Percentiles rank a stretch among this genome's conserved stretches.
Conservation (phyloP, 2,113 vertebrate genomes). For the Egretta garzetta region DNA sequence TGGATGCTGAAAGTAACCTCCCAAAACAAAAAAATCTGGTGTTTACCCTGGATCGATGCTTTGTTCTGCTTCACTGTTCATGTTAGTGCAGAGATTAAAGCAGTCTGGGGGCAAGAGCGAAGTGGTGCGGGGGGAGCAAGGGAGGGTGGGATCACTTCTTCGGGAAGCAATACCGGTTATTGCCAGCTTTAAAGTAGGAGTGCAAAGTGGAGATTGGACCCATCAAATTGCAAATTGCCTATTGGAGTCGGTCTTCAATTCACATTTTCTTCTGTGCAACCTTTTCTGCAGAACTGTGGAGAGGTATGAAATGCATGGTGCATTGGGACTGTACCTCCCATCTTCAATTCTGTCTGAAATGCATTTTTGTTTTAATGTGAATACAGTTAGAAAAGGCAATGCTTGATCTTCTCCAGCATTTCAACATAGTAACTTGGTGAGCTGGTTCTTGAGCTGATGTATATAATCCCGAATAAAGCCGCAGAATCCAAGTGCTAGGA, state of each 20-base stretch:
- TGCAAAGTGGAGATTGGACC: background rate
- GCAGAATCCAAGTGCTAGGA: background rate
- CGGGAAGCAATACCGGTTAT: fast-evolving
- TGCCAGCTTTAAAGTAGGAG: background rate
- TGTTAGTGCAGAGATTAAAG: background rate
- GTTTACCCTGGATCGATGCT: background rate
- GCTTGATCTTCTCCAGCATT: background rate
- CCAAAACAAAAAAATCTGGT: background rate
- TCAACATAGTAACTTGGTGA: background rate
- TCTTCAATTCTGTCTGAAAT: background rate
- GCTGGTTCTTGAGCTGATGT: background rate
- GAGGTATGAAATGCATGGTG: background rate
- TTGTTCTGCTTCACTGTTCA: background rate
- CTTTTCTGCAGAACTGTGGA: background rate
- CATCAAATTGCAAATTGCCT: background rate
- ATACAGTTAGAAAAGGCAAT: background rate
- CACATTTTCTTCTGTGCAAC: fast-evolving
- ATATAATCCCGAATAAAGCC: background rate
- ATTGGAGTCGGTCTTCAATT: background rate
- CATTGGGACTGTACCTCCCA: background rate
- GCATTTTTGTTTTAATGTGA: background rate
- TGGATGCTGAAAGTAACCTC: background rate
- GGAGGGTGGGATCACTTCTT: background rate
- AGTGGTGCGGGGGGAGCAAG: background rate
- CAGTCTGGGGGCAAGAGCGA: background rate